Base-by-base conservation (phyloP, 2,113 vertebrate species). In the Labeo rohita region DNA sequence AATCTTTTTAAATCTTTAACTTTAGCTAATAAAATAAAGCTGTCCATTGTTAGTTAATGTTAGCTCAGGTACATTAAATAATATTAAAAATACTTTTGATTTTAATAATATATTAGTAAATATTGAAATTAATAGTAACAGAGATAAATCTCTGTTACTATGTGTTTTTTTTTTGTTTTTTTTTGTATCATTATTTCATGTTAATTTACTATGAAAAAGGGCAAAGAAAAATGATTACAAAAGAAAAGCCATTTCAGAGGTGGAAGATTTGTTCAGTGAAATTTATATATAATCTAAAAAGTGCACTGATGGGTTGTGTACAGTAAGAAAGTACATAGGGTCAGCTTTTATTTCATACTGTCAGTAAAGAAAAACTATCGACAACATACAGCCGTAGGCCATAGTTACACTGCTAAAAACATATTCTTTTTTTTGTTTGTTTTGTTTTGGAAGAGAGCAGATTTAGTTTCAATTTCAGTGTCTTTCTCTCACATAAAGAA, bases 361-460 rank as follows among this genome's bases (percentile, higher is more conserved):
- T 28, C n/a, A 23, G 23, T 28, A 65, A 23, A 28, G 61, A 10
- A 54, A 16, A 4, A 50, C 11, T 11, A 12, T 12, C 10, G 12
- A 52, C 50, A 52, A 52, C 59, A 28, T 15, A 34, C 63, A 15
- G 1, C 23, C 6, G 0, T 59, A 21, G 56, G 8, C 23, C 4
- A n/a, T 49, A n/a, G 18, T 76, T 13, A 76, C 13, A 34, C 18
- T 77, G 9, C 3, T 54, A 36, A 78, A 75, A 10, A 65, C 52
- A 16, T 16, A 13, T 0, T 54, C 6, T 16, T 54, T 13, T n/a
- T 1, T 23, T n/a, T n/a, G n/a, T n/a, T n/a, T n/a, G 0, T 10
- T 0, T 61, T 23, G 10, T 63, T 63, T 63, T 28, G 28, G 61
- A 12, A 0, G 16, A 39, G 36, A 72, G 36, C 68, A 70, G 36